Conservation (phyloP, 2,797 vertebrate species). For the Sebastes minor region DNA sequence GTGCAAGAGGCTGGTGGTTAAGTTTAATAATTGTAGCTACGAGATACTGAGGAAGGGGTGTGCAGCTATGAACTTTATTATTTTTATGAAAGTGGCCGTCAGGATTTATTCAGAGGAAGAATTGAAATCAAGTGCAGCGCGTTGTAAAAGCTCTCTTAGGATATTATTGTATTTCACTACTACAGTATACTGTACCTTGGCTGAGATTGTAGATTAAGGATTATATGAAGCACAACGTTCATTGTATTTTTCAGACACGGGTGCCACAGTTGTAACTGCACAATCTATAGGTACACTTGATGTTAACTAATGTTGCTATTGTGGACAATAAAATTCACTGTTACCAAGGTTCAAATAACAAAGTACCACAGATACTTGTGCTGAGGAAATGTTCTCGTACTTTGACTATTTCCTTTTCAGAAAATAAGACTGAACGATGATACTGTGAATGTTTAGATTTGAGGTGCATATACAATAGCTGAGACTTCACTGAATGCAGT, state of each 20-base stretch:
- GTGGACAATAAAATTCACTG: slow-evolving; percentile 43
- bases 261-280: slow-evolving; percentile 58
- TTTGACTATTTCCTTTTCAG: slow-evolving; percentile 41
- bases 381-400: slow-evolving; percentile 23
- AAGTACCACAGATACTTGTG: slow-evolving; percentile 40
- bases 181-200: slow-evolving; percentile 45
- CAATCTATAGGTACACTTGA: slow-evolving; percentile 53
- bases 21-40: slow-evolving; percentile 50
- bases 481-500: slow-evolving; percentile 60
- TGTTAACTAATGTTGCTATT: slow-evolving; percentile 48
- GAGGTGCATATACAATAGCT: slow-evolving; percentile 51
- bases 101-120: slow-evolving; percentile 48
- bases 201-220: slow-evolving; percentile 68
- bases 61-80: slow-evolving; percentile 64
- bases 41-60: slow-evolving; percentile 35
- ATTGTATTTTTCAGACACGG: slow-evolving; percentile 63
- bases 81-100: slow-evolving; percentile 55
- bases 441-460: slow-evolving; percentile 70
- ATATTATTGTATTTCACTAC: slow-evolving; percentile 46
- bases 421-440: slow-evolving; percentile 55
- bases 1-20: slow-evolving; percentile 53
- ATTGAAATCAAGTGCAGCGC: slow-evolving; percentile 39
- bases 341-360: slow-evolving; percentile 36
- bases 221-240: slow-evolving; percentile 83
- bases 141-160: slow-evolving; percentile 47